Percentiles rank a stretch among this genome's conserved stretches.
These are phyloP conservation scores for Hylia prasina DNA, from an alignment of 2,113 vertebrate species.

Conservation along the genomic window DNA sequence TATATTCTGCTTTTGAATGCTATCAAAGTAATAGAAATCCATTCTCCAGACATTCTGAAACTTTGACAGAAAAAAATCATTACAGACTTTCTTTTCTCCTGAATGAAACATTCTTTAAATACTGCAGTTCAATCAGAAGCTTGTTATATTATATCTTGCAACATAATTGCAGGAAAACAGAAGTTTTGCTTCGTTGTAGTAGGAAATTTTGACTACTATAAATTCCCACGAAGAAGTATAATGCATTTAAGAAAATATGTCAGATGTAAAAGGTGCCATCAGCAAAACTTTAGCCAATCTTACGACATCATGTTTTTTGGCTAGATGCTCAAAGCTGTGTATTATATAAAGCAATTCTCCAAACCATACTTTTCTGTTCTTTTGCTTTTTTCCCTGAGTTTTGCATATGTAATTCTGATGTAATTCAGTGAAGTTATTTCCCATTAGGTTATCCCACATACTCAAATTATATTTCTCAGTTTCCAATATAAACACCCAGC, in stretches of 20 bases:
- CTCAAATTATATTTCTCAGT: neutral
- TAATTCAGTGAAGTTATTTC: slow-evolving; percentile 20
- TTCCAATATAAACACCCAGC: neutral
- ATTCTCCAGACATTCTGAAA: neutral
- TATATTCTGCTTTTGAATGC: neutral
- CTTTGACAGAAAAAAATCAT: neutral
- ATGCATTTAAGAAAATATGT: neutral
- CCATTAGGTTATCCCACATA: neutral
- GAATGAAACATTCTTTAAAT: neutral
- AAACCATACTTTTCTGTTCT: neutral
- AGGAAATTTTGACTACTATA: neutral
- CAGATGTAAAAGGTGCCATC: neutral
- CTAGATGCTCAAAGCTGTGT: neutral
- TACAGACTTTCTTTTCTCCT: neutral
- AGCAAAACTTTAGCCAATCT: neutral
- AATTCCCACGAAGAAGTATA: neutral
- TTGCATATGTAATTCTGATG: slow-evolving; percentile 29
- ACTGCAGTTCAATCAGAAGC: neutral
- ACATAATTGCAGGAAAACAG: neutral
- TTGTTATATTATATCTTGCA: neutral
- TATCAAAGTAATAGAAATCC: neutral
- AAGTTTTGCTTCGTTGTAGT: neutral
- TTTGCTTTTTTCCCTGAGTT: neutral
- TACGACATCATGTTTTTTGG: neutral
- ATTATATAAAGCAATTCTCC: neutral